phyloP scores from a whole-genome alignment of 2,113 vertebrate species.

The Pteruthius melanotis region DNA sequence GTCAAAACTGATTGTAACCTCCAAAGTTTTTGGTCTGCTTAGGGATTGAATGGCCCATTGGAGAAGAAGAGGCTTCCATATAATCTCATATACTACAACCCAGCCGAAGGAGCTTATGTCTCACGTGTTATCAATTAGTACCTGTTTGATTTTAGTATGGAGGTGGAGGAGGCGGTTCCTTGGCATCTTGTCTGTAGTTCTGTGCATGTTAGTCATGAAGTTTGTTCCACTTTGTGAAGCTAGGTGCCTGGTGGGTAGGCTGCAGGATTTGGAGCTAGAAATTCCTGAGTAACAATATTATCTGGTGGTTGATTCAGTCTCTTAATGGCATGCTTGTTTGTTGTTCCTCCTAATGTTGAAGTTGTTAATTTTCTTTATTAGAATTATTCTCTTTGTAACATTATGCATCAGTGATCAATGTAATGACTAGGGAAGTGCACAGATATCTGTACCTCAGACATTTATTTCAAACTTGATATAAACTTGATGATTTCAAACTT shows the following conservation, averaged over 20 bases:
- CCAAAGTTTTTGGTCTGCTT: not conserved
- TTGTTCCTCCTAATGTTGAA: not conserved
- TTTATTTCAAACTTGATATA: too few species aligned
- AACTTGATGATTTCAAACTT: not conserved
- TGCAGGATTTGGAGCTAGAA: not conserved
- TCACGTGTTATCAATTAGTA: fast-evolving
- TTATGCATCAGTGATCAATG: not conserved
- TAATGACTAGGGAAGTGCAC: not conserved
- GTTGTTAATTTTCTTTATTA: not conserved
- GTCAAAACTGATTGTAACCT: not conserved
- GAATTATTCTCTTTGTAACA: not conserved
- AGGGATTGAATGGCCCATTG: not conserved
- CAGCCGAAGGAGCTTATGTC: fast-evolving
- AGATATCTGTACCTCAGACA: not conserved
- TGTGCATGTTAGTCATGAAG: not conserved
- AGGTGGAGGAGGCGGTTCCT: not conserved
- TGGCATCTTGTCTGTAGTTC: not conserved
- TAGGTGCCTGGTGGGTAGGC: not conserved
- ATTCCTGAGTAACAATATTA: not conserved
- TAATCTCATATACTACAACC: fast-evolving
- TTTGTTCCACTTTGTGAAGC: not conserved
- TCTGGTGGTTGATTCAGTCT: not conserved
- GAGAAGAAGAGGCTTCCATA: not conserved
- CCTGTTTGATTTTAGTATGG: not conserved
- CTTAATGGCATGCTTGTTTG: not conserved